These are phyloP conservation scores for Macrochelys suwanniensis DNA, from an alignment of 2,797 vertebrate genomes.

Conservation along the genomic window DNA sequence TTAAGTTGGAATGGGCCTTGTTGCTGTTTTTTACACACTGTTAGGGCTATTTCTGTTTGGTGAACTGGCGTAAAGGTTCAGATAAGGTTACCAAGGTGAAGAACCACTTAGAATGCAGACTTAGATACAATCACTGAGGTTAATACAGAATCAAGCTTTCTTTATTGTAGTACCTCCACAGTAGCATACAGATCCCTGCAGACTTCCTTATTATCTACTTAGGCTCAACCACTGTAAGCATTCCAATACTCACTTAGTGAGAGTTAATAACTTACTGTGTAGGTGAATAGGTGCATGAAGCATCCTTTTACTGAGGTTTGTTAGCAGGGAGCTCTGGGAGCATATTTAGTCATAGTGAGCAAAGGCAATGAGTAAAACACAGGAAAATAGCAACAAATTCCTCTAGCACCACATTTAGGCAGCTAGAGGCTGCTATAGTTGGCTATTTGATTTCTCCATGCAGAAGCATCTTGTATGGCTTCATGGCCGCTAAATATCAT, in stretches of 20 bases:
- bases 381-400: background rate
- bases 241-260: background rate
- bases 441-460: background rate
- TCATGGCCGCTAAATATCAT: background rate
- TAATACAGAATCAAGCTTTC: slow-evolving; percentile 19
- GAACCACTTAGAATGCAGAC: slow-evolving; percentile 3
- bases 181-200: slow-evolving; percentile 1
- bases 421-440: background rate
- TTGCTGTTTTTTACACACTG: background rate
- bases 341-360: background rate
- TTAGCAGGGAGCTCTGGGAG: slow-evolving; percentile 11
- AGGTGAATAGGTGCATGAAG: background rate
- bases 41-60: background rate
- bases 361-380: background rate
- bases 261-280: slow-evolving; percentile 24
- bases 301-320: slow-evolving; percentile 5
- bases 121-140: background rate
- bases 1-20: background rate
- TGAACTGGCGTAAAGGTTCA: background rate
- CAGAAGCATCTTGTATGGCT: background rate
- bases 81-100: background rate
- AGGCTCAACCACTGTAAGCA: background rate
- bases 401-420: background rate
- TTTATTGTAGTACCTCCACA: slow-evolving; percentile 6
- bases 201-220: background rate